Evolutionary conservation across 2,797 vertebrate genomes (phyloP).

Genomic region (Alosa sapidissima): DNA sequence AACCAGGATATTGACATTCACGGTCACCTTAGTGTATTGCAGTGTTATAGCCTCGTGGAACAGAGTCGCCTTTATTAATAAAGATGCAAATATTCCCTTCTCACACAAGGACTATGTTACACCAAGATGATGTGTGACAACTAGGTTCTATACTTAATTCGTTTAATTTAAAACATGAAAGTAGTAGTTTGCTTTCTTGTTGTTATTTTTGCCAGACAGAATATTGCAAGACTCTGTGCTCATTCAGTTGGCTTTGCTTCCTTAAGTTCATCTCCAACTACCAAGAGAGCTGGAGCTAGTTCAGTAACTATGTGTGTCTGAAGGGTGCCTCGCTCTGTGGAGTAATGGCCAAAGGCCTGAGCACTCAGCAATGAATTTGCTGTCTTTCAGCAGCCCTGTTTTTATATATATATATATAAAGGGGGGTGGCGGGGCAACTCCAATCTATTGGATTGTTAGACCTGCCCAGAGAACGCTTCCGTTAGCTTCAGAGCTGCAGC

Average conservation of each 20-base stretch:
- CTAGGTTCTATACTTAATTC: not conserved
- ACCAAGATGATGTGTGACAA: too few species aligned
- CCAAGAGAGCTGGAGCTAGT: not conserved
- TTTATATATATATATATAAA: not conserved
- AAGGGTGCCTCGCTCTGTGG: not conserved
- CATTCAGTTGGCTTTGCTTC: not conserved
- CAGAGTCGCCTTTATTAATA: not conserved
- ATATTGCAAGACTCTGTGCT: not conserved
- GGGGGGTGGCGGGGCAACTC: slow-evolving; percentile 37
- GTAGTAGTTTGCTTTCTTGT: not conserved
- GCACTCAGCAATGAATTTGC: slow-evolving; percentile 40
- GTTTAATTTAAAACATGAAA: not conserved
- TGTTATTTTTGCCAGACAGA: not conserved
- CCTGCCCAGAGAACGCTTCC: slow-evolving; percentile 46
- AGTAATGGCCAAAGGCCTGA: slow-evolving; percentile 31
- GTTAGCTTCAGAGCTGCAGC: slow-evolving; percentile 47
- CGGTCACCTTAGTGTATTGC: not conserved
- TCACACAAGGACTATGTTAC: not conserved
- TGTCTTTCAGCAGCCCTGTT: slow-evolving; percentile 39
- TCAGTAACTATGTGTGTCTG: slow-evolving; percentile 18
- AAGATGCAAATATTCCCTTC: not conserved
- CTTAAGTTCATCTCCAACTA: not conserved
- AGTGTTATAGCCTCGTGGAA: not conserved
- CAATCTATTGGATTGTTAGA: slow-evolving; percentile 57
- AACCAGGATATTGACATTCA: slow-evolving; percentile 12